Conservation (phyloP, 2,888 invertebrate genomes). For the Spialia ferax region DNA sequence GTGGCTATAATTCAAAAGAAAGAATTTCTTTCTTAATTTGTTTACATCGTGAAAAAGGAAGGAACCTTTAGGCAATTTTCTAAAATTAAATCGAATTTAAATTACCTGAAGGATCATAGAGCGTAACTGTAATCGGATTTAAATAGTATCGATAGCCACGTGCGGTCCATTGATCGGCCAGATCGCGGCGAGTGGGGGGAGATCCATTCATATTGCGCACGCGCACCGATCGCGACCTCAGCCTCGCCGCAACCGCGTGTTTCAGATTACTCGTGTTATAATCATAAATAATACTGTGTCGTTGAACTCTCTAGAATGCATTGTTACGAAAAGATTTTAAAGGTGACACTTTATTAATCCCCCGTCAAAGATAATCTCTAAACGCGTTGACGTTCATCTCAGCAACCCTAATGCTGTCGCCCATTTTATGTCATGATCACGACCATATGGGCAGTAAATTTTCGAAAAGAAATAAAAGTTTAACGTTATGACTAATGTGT, state of each 20-base stretch:
- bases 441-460: conserved; percentile 23
- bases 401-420: conserved; percentile 15
- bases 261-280: conserved; percentile 57
- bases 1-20: no score
- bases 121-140: conserved; percentile 50
- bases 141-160: conserved; percentile 71
- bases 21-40: no score
- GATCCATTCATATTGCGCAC: conserved; percentile 76
- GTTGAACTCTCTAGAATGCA: conserved; percentile 60
- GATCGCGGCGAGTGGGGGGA: conserved; percentile 59
- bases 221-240: conserved; percentile 65
- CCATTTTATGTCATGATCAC: conserved; percentile 17
- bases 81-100: background rate
- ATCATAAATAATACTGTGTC: conserved; percentile 67
- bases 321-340: conserved; percentile 48
- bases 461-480: conserved; percentile 16
- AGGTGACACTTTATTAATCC: conserved; percentile 39
- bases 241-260: conserved; percentile 53
- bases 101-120: conserved; percentile 9
- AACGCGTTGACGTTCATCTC: conserved; percentile 32
- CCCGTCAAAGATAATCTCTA: conserved; percentile 35
- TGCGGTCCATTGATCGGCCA: conserved; percentile 75
- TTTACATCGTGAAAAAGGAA: no score
- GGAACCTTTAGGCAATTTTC: no score
- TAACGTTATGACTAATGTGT: background rate